Evolutionary conservation across 2,113 vertebrate genomes (phyloP).

Genomic region (Anseranas semipalmata): DNA sequence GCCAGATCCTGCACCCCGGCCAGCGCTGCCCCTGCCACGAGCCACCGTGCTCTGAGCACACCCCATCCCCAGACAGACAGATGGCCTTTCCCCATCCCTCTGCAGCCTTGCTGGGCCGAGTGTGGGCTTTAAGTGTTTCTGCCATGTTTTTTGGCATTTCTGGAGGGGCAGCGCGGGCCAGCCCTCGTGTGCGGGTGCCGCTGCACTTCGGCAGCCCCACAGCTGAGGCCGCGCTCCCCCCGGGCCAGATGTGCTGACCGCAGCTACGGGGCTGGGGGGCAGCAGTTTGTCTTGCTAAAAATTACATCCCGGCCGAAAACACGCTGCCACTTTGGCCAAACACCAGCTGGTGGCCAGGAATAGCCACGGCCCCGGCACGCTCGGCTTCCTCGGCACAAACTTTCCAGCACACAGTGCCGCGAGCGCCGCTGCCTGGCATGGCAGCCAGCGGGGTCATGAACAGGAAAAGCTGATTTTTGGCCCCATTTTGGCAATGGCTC

Average conservation of each 20-base stretch:
- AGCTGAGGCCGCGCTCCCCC: not conserved
- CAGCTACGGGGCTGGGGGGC: not conserved
- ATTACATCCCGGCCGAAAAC: conserved; percentile 24
- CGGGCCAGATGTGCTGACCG: not conserved
- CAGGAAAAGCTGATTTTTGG: not conserved
- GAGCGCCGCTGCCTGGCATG: fast-evolving
- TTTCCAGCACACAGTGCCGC: not conserved
- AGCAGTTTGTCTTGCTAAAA: conserved; percentile 34
- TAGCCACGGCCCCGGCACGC: not conserved
- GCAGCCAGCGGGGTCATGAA: fast-evolving
- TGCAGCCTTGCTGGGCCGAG: not conserved
- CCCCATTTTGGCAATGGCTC: not conserved
- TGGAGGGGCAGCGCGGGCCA: fast-evolving
- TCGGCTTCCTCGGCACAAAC: not conserved
- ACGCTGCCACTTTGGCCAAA: not conserved
- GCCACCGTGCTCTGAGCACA: not conserved
- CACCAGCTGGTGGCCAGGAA: conserved; percentile 63
- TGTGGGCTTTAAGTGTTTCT: not conserved
- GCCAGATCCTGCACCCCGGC: not conserved
- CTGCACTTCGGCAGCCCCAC: not conserved
- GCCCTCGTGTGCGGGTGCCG: not conserved
- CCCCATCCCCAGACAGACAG: fast-evolving
- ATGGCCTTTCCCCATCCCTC: not conserved
- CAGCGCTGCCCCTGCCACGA: not conserved
- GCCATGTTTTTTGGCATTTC: not conserved